phyloP scores from a whole-genome alignment of 2,888 invertebrate species.

The Temnothorax ravouxi region DNA sequence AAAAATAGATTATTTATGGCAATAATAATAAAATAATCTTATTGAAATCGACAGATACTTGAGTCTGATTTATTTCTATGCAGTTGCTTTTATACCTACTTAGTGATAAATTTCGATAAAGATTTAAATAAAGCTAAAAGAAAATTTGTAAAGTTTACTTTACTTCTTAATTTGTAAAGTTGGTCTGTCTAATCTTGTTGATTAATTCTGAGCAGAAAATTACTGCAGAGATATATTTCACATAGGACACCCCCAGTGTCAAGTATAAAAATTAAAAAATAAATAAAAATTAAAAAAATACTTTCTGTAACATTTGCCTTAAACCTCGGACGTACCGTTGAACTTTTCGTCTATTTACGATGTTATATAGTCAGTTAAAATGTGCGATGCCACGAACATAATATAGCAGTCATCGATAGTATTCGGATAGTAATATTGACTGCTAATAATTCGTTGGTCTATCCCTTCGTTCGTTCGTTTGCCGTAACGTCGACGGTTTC shows the following conservation, averaged over 20 bases:
- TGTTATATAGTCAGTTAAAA: no score
- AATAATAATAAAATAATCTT: not conserved
- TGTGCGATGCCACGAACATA: not conserved
- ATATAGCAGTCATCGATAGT: not conserved
- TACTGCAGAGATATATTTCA: not conserved
- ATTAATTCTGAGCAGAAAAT: slow-evolving; percentile 13
- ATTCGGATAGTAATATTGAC: slow-evolving; percentile 35
- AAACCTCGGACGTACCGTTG: not conserved
- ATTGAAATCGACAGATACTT: not conserved
- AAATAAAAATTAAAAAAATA: not conserved
- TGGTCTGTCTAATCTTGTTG: not conserved
- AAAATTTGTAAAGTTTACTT: not conserved
- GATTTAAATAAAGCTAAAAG: not conserved
- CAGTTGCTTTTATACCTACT: not conserved
- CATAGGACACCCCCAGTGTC: not conserved
- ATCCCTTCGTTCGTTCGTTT: not conserved
- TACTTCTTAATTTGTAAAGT: not conserved
- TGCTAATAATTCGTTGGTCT: slow-evolving; percentile 13
- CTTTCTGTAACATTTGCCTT: not conserved
- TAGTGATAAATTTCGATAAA: not conserved
- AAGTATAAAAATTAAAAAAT: not conserved
- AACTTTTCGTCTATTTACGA: not conserved
- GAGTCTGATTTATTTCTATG: not conserved
- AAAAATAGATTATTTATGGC: not conserved
- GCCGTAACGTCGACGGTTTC: not conserved